Evolutionary conservation across 2,113 vertebrate genomes (phyloP).

Genomic region (Myotis brandtii): DNA sequence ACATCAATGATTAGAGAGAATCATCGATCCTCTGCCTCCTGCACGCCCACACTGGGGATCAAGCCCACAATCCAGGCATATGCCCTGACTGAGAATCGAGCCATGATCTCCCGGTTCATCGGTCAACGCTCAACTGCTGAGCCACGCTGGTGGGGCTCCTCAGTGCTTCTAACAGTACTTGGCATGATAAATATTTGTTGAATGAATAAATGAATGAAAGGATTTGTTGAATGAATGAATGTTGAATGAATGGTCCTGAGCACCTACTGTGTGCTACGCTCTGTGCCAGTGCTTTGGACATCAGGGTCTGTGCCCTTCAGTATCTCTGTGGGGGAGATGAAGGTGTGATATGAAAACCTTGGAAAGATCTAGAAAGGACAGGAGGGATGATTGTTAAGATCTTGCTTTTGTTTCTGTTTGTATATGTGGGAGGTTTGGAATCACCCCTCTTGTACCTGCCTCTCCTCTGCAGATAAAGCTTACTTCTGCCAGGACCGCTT

Average conservation of each 20-base stretch:
- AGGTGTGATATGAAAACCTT: neutral
- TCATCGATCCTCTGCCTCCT: too few relatives aligned
- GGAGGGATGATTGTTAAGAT: neutral
- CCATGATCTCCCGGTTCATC: too few relatives aligned
- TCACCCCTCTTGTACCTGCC: neutral
- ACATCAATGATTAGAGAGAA: too few relatives aligned
- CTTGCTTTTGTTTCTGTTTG: neutral
- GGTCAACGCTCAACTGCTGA: too few relatives aligned
- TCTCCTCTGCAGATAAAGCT: slow-evolving; percentile 83
- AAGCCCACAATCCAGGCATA: too few relatives aligned
- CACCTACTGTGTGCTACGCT: neutral
- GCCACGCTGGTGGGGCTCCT: too few relatives aligned
- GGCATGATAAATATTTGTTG: neutral
- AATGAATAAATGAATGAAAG: neutral
- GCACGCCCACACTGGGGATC: too few relatives aligned
- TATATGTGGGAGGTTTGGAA: neutral
- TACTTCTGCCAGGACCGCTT: slow-evolving; percentile 90
- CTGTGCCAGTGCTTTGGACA: neutral
- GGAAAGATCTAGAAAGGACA: slow-evolving; percentile 16
- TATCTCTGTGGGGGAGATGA: neutral
- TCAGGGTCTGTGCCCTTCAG: neutral
- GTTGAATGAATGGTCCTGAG: slow-evolving; percentile 2
- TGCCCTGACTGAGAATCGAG: too few relatives aligned
- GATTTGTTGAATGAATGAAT: neutral
- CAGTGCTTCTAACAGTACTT: neutral